Evolutionary conservation across 2,888 invertebrate species (phyloP).

Genomic region (Orgyia antiqua): DNA sequence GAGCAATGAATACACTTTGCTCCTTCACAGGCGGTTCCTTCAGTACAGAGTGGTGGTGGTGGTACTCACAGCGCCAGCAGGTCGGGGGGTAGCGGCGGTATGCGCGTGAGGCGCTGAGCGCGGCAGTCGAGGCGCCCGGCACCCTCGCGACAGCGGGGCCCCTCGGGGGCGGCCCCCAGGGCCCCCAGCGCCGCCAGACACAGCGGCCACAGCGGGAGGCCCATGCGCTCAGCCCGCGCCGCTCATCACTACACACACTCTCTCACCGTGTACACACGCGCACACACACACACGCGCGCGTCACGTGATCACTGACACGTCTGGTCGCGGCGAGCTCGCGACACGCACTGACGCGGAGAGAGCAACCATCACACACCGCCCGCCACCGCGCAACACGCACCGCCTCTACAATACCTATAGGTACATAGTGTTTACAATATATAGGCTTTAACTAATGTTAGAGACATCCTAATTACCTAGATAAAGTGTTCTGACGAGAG

Average conservation of each 20-base stretch:
- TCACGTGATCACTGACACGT: constrained; percentile 6
- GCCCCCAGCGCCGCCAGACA: constrained; percentile 71
- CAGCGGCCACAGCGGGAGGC: constrained; percentile 36
- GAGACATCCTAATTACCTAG: too few species aligned
- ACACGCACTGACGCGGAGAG: neutral
- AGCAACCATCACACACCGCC: too few species aligned
- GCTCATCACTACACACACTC: constrained; percentile 1
- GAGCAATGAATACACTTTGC: too few species aligned
- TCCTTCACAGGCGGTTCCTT: too few species aligned
- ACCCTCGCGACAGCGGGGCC: constrained; percentile 44
- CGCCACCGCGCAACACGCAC: too few species aligned
- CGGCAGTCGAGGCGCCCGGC: constrained; percentile 48
- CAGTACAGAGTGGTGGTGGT: too few species aligned
- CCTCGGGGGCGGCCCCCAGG: constrained; percentile 27
- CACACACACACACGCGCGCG: neutral
- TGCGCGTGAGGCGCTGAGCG: constrained; percentile 38
- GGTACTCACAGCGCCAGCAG: constrained; percentile 46
- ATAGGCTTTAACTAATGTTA: too few species aligned
- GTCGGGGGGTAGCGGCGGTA: constrained; percentile 49
- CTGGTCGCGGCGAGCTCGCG: neutral
- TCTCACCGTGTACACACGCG: constrained; percentile 1
- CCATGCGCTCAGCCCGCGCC: constrained; percentile 3
- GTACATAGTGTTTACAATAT: too few species aligned
- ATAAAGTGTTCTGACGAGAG: too few species aligned
- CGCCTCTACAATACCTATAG: too few species aligned